Evolutionary conservation across 1,140 invertebrate genomes (phyloP).

Genomic region (Whitmania pigra): DNA sequence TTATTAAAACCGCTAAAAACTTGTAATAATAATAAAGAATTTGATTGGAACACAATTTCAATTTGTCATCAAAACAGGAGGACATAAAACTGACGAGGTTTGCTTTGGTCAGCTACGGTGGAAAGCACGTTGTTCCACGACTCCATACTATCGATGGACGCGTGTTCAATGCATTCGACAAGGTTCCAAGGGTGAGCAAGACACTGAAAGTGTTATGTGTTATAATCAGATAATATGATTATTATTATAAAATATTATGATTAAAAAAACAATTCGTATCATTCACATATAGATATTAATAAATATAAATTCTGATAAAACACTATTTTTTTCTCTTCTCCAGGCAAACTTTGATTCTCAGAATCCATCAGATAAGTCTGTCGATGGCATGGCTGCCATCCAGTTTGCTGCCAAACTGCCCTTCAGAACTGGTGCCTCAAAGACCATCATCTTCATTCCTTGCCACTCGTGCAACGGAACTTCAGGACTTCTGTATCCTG

Average conservation of each 20-base stretch:
- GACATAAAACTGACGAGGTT: conserved; percentile 49
- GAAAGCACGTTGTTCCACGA: conserved; percentile 53
- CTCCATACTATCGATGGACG: conserved; percentile 45
- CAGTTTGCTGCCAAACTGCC: conserved; percentile 58
- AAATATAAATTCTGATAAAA: too few relatives aligned
- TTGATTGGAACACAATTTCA: too few relatives aligned
- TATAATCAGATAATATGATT: too few relatives aligned
- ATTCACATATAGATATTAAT: too few relatives aligned
- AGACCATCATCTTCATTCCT: conserved; percentile 66
- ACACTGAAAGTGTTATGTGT: too few relatives aligned
- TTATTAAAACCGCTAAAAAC: too few relatives aligned
- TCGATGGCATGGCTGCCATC: conserved; percentile 53
- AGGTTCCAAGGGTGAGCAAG: conserved; percentile 32
- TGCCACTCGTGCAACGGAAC: conserved; percentile 56
- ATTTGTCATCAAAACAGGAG: conserved; percentile 14
- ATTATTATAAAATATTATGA: too few relatives aligned
- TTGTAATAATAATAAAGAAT: too few relatives aligned
- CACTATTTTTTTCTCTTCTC: too few relatives aligned
- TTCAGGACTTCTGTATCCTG: conserved; percentile 52
- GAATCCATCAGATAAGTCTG: background rate
- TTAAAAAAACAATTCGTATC: too few relatives aligned
- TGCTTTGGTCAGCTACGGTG: conserved; percentile 66
- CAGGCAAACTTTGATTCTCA: too few relatives aligned
- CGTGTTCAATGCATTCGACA: conserved; percentile 38
- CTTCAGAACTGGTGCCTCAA: conserved; percentile 70